Evolutionary conservation across 2,797 vertebrate genomes (phyloP).

Genomic region (Chiloscyllium punctatum): DNA sequence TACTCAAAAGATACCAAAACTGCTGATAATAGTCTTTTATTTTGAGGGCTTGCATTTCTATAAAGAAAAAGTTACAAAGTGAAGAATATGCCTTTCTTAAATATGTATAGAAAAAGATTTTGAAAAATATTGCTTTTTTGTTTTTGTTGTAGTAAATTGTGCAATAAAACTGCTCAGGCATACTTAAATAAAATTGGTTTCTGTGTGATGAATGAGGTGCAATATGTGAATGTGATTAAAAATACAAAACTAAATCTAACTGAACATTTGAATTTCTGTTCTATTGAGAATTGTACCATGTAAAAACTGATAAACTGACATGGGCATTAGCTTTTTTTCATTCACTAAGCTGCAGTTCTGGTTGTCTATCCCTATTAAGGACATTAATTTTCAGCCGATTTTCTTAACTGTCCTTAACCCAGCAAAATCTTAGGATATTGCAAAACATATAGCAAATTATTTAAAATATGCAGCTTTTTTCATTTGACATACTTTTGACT

Average conservation of each 20-base stretch:
- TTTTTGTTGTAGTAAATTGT: conserved; percentile 9
- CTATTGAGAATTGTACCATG: no score
- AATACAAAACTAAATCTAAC: background rate
- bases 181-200: background rate
- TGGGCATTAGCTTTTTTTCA: background rate
- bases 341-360: background rate
- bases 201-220: background rate
- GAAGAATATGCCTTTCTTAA: background rate
- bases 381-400: background rate
- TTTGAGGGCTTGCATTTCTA: background rate
- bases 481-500: background rate
- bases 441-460: background rate
- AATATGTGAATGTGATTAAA: background rate
- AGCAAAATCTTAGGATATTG: background rate
- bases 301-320: background rate
- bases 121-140: background rate
- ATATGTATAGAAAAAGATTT: background rate
- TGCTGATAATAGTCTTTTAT: background rate
- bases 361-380: background rate
- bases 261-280: background rate
- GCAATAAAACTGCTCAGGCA: conserved; percentile 28
- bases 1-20: conserved; percentile 16
- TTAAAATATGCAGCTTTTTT: background rate
- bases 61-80: background rate
- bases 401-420: background rate